A percentile compares a stretch with the other conserved stretches of the same genome.
Evolutionary conservation across 1,140 invertebrate genomes (phyloP).

Genomic region (Drosophila baimaii): DNA sequence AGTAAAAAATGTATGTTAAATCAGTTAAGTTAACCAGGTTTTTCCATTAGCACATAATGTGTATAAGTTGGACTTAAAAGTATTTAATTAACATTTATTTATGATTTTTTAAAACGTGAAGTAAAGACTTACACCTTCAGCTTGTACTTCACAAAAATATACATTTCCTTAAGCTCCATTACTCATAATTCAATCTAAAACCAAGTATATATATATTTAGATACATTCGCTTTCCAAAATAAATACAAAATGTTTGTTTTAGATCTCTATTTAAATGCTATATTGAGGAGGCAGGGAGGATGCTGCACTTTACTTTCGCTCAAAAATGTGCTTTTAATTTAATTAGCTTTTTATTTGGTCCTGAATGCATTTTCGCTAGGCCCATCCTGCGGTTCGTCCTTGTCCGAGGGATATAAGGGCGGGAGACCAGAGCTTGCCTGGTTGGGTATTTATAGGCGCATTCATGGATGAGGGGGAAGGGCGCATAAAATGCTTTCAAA

Average conservation of each 20-base stretch:
- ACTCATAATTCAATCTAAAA: no score
- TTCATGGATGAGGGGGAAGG: constrained; percentile 17
- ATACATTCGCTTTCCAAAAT: constrained; percentile 10
- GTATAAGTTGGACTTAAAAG: background rate
- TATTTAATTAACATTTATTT: background rate
- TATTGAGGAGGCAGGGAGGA: background rate
- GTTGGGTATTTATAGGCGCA: constrained; percentile 47
- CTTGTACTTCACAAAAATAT: background rate
- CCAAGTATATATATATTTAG: background rate
- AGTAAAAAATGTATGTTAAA: constrained; percentile 7
- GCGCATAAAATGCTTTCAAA: constrained; percentile 46
- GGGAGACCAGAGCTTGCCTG: constrained; percentile 16
- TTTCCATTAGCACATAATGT: background rate
- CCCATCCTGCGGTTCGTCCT: constrained; percentile 13
- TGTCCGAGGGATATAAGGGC: constrained; percentile 15
- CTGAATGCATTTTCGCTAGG: constrained; percentile 44
- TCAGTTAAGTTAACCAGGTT: background rate
- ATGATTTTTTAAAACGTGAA: background rate
- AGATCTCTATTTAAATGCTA: background rate
- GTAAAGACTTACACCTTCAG: no score
- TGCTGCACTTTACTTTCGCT: constrained; percentile 28
- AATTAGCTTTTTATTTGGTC: constrained; percentile 51
- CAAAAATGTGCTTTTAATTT: constrained; percentile 41
- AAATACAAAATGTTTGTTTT: constrained; percentile 13
- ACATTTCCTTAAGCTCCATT: background rate